These are phyloP conservation scores for Cyphomyrus plagiostoma DNA, from an alignment of 2,113 vertebrate genomes.

Conservation along the genomic window DNA sequence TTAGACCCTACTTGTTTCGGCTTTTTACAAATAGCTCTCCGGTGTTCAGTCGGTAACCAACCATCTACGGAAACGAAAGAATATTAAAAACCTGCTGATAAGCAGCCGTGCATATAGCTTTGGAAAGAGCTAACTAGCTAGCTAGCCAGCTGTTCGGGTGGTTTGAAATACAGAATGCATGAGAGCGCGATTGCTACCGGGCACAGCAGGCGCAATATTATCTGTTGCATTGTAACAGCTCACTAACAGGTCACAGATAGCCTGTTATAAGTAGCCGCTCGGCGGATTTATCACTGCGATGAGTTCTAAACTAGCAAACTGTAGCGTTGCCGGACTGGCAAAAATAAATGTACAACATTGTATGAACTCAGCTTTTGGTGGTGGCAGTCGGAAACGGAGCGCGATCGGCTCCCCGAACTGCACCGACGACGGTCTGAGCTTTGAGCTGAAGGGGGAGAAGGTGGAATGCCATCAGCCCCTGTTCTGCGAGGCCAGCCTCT, in stretches of 20 bases:
- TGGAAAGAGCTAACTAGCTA: background rate
- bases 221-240: background rate
- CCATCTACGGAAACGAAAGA: background rate
- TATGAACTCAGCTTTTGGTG: slow-evolving; percentile 27
- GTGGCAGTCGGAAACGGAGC: slow-evolving; percentile 54
- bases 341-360: background rate
- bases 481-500: slow-evolving; percentile 46
- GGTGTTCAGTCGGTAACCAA: no score
- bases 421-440: slow-evolving; percentile 40
- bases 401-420: slow-evolving; percentile 47
- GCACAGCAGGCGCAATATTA: background rate
- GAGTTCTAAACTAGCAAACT: background rate
- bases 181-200: background rate
- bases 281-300: background rate
- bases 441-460: slow-evolving; percentile 53
- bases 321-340: background rate
- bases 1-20: background rate
- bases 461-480: slow-evolving; percentile 29
- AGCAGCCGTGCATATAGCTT: background rate
- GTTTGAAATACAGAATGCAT: background rate
- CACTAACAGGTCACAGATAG: background rate
- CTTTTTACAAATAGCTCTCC: background rate
- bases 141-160: background rate
- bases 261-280: background rate
- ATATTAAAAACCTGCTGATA: background rate